Percentiles rank a stretch among this genome's conserved stretches.
Evolutionary conservation across 2,797 vertebrate genomes (phyloP).

Genomic region (Ataeniobius toweri): DNA sequence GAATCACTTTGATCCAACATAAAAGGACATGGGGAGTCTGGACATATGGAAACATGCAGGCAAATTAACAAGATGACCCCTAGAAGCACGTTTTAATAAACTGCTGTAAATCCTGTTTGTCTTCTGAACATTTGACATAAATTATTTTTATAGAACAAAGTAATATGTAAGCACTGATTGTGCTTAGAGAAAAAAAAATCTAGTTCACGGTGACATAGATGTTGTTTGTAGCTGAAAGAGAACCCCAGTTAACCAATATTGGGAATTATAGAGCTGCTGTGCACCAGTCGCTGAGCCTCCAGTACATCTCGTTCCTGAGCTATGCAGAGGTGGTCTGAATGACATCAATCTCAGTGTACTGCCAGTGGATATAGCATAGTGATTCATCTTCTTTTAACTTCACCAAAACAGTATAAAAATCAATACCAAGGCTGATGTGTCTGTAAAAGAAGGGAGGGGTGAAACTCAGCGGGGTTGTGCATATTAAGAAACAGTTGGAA

Average conservation of each 20-base stretch:
- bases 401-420: constrained; percentile 49
- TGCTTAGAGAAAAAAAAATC: not conserved
- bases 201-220: constrained; percentile 8
- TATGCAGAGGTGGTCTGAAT: constrained; percentile 67
- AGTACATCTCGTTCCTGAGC: constrained; percentile 55
- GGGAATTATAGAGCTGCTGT: constrained; percentile 18
- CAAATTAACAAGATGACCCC: not conserved
- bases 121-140: no score
- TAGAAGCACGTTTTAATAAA: not conserved
- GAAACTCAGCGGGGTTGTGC: not conserved
- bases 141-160: not conserved
- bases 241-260: constrained; percentile 11
- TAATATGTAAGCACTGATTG: not conserved
- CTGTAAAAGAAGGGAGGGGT: constrained; percentile 34
- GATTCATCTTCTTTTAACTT: constrained; percentile 59
- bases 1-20: constrained; percentile 23
- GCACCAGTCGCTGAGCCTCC: constrained; percentile 21
- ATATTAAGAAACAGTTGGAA: not conserved
- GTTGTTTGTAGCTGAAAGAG: constrained; percentile 5
- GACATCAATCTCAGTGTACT: constrained; percentile 40
- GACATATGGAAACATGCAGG: constrained; percentile 13
- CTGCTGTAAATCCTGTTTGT: not conserved
- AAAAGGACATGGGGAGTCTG: constrained; percentile 15
- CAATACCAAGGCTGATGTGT: constrained; percentile 45
- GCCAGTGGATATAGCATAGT: constrained; percentile 30